Base-by-base conservation (phyloP, 2,888 invertebrate genomes). In the Heliothis peltigera region DNA sequence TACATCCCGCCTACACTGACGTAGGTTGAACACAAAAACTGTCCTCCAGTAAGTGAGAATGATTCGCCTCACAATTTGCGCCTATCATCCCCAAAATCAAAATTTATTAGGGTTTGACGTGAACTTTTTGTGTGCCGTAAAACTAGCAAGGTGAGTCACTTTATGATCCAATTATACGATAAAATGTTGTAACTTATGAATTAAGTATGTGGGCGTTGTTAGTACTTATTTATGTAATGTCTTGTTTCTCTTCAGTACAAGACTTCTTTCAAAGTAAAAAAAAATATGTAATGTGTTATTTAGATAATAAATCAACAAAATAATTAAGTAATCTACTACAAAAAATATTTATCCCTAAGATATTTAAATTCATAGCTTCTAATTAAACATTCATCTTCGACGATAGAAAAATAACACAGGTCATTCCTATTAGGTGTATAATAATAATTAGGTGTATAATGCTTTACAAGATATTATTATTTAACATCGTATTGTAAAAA, bases 371-470 rank as follows among this genome's bases (percentile, higher is more conserved):
- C 48, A 51, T 51, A 21, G 18, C 5, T 19, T 21, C 4, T 46
- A 42, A 54, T 56, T 59, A 32, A 22, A 64, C 59, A 70, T 70
- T 65, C 7, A 53, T 70, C 44, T 57, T 70, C 1, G 1, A 12
- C 47, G 10, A 6, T 4, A 43, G 1, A 2, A 32, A 35, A 47
- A 15, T 2, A 12, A 32, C 35, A 49, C 53, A n/a, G n/a, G n/a
- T n/a, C n/a, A n/a, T n/a, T n/a, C n/a, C n/a, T n/a, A n/a, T n/a
- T n/a, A n/a, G n/a, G n/a, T n/a, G n/a, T n/a, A n/a, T n/a, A n/a
- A n/a, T n/a, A n/a, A n/a, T n/a, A n/a, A n/a, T n/a, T n/a, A n/a
- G n/a, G n/a, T n/a, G n/a, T n/a, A n/a, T n/a, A n/a, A n/a, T n/a
- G n/a, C n/a, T n/a, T n/a, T n/a, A n/a, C n/a, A n/a, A n/a, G n/a